Evolutionary conservation across 2,888 invertebrate genomes (phyloP), one percentile per base, ranked within the genome.

Genomic region (Megalurothrips usitatus): DNA sequence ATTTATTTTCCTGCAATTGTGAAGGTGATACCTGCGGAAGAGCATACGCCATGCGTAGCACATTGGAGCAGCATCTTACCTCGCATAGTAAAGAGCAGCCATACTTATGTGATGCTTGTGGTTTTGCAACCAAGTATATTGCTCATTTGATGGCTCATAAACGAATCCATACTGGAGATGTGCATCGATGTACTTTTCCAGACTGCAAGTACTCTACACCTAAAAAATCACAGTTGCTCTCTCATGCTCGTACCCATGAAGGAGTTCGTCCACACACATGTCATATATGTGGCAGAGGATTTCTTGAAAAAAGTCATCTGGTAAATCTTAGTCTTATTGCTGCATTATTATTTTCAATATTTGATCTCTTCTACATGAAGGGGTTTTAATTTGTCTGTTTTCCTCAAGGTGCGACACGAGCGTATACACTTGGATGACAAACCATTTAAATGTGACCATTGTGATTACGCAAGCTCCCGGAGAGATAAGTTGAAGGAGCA

Each of bases 241-340:
- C 91, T 58, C 92, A 92, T 86, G 89, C 91, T 85, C 88, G 92
- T 82, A 90, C 90, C 52, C 92, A 92, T 89, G 91, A 88, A 84
- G 85, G 89, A 86, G 83, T 88, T 87, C 63, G 90, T 19, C 87
- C 89, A 12, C 89, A 90, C 85, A 88, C 89, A 43, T 92, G 92
- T 85, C 86, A 87, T 34, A 87, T 89, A 23, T 92, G 92, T 85
- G 90, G 90, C 0, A 88, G 91, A 79, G 90, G 90, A 19, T 93
- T 93, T 85, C 90, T 92, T 85, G 92, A 92, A 85, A 92, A 91
- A 84, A 91, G 91, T 58, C 92, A 92, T 86, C 86, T 93, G 82
- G 88, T 84, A 75, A 83, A 26, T n/a, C 58, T 26, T 14, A 75
- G 43, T 17, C 49, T 78, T 78, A 43, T 78, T 26, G 11, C 49